Conservation (phyloP, 1,140 invertebrate genomes). For the Notospermus geniculatus region DNA sequence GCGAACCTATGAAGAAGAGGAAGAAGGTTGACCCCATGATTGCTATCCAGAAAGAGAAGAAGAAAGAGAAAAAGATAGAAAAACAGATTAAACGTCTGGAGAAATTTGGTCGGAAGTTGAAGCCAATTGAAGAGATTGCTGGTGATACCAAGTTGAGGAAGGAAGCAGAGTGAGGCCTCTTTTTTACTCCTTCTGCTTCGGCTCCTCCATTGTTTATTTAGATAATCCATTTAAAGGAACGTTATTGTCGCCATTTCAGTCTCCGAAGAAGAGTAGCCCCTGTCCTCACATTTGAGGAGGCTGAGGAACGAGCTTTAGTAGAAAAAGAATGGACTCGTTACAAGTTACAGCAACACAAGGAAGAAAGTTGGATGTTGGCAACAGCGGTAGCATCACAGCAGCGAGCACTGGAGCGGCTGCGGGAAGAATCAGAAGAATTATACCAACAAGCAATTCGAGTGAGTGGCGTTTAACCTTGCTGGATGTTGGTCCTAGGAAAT, state of each 20-base stretch:
- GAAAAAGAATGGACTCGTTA: slow-evolving; percentile 73
- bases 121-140: slow-evolving; percentile 28
- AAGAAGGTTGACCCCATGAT: slow-evolving; percentile 20
- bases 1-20: slow-evolving; percentile 29
- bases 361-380: slow-evolving; percentile 68
- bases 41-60: slow-evolving; percentile 16
- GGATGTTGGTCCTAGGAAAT: no score
- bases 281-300: slow-evolving; percentile 55
- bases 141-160: background rate
- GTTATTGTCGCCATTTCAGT: slow-evolving; percentile 55
- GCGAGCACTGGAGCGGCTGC: slow-evolving; percentile 73
- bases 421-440: slow-evolving; percentile 74
- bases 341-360: slow-evolving; percentile 64
- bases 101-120: slow-evolving; percentile 16
- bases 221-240: background rate
- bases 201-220: no score
- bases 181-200: no score
- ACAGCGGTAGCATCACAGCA: slow-evolving; percentile 68
- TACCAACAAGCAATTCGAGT: slow-evolving; percentile 80
- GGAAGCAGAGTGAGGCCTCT: slow-evolving; percentile 1
- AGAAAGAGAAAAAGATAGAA: slow-evolving; percentile 24
- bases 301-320: slow-evolving; percentile 61
- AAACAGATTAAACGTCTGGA: slow-evolving; percentile 24
- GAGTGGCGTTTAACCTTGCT: slow-evolving; percentile 20
- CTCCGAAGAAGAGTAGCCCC: slow-evolving; percentile 57